Evolutionary conservation across 2,888 invertebrate genomes (phyloP), one percentile per base, ranked within the genome.

Genomic region (Ptychoptera contaminata): DNA sequence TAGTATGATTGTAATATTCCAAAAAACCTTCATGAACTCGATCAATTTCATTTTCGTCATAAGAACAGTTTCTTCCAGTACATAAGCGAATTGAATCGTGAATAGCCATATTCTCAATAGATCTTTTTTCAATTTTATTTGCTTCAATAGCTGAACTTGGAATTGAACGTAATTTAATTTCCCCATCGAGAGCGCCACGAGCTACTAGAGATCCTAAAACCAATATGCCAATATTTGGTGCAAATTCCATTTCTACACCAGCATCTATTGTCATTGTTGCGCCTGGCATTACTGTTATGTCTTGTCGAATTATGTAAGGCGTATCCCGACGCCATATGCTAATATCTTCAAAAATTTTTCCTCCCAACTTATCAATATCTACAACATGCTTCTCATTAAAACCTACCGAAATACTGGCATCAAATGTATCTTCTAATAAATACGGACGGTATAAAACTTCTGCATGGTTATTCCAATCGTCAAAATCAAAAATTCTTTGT

Each of bases 391-490:
- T 67, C 45, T 72, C 68, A 45, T 73, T 74, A 59, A 76, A 77
- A 0, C 79, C 72, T 1, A 78, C 72, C 0, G 87, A 87, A 29
- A 83, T 70, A 53, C 84, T 85, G 0, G 83, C 73, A 50, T 83
- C 81, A 54, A 86, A 76, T 41, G 74, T 71, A 51, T 87, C 80
- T 58, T 80, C 80, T 0, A 82, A 73, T 46, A 94, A 72, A 62
- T 79, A 97, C 0, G 97, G 98, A 44, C 81, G 74, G 62, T 83
- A 98, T 11, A 81, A 74, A 0, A 94, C 96, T 43, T 94, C 77
- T 0, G 94, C 94, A 61, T 91, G 93, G 63, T 92, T 90, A 61
- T 98, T 98, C 97, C 98, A 98, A 61, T 97, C 96, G 61, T 98
- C 94, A 64, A 98, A 96, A 66, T 97, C 97, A 60, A 97, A 96